Conservation (phyloP, 2,888 invertebrate species). For the Trichogramma evanescens region DNA sequence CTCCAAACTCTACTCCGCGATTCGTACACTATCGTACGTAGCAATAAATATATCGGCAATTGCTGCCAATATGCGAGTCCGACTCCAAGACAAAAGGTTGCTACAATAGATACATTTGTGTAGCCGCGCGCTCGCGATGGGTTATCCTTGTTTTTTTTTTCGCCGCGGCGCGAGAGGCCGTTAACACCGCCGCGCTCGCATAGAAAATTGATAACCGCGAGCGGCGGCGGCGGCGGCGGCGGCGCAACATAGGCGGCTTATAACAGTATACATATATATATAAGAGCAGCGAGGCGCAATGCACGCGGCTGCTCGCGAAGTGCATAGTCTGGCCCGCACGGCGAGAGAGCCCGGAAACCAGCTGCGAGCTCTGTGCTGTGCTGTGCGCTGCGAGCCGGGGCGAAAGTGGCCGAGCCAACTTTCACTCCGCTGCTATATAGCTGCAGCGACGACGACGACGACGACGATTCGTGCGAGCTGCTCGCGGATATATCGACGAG, state of each 20-base stretch:
- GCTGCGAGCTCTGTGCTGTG: conserved; percentile 29
- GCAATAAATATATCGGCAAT: too few relatives aligned
- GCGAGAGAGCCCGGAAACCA: conserved; percentile 39
- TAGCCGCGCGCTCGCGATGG: too few relatives aligned
- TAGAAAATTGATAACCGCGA: conserved; percentile 21
- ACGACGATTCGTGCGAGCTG: too few relatives aligned
- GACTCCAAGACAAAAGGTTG: too few relatives aligned
- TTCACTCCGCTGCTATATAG: conserved; percentile 39
- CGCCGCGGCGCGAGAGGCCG: conserved; percentile 7
- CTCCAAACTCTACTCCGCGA: too few relatives aligned
- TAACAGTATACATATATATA: neutral
- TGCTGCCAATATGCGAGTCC: too few relatives aligned
- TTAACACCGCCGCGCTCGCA: conserved; percentile 14
- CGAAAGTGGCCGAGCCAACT: conserved; percentile 45
- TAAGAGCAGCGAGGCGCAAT: conserved; percentile 9
- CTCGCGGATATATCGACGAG: too few relatives aligned
- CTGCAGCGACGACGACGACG: conserved; percentile 16
- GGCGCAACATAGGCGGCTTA: neutral
- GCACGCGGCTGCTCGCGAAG: too few relatives aligned
- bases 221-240: conserved; percentile 1
- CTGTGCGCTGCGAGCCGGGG: conserved; percentile 28
- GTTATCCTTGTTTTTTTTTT: too few relatives aligned
- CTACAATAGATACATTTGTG: too few relatives aligned
- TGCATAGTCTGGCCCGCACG: conserved; percentile 18
- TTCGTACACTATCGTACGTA: too few relatives aligned